phyloP scores from a whole-genome alignment of 2,888 invertebrate genomes.

The Tetragnatha montana region DNA sequence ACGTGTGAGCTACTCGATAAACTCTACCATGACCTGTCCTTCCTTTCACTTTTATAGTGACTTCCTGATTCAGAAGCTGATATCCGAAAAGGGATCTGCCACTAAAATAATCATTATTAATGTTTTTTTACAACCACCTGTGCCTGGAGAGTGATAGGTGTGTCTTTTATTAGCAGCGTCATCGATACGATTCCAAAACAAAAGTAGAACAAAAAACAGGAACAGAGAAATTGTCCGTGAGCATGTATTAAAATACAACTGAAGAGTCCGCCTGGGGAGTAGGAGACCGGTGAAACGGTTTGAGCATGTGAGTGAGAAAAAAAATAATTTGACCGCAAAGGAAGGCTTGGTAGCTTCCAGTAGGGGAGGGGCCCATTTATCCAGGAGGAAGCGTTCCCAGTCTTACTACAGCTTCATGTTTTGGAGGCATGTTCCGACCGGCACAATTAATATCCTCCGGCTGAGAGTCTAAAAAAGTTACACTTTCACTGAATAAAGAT shows the following conservation, averaged over 20 bases:
- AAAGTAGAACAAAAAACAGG: slow-evolving; percentile 64
- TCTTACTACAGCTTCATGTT: slow-evolving; percentile 21
- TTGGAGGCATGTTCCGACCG: neutral
- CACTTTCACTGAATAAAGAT: slow-evolving; percentile 28
- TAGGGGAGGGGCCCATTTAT: slow-evolving; percentile 22
- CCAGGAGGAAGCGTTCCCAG: slow-evolving; percentile 34
- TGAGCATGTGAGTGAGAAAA: neutral
- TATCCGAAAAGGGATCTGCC: slow-evolving; percentile 40
- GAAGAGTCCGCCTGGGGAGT: slow-evolving; percentile 5
- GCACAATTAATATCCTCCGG: slow-evolving; percentile 2
- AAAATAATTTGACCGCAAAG: slow-evolving; percentile 43
- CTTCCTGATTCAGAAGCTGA: slow-evolving; percentile 52
- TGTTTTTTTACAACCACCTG: slow-evolving; percentile 44
- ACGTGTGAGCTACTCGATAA: slow-evolving; percentile 23
- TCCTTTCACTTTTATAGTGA: slow-evolving; percentile 63
- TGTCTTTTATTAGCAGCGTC: slow-evolving; percentile 61
- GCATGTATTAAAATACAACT: slow-evolving; percentile 6
- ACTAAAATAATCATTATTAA: slow-evolving; percentile 20
- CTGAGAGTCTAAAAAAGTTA: neutral
- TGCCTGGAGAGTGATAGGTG: slow-evolving; percentile 46
- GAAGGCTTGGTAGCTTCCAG: slow-evolving; percentile 55
- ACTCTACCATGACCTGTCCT: slow-evolving; percentile 4
- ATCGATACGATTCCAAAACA: slow-evolving; percentile 49
- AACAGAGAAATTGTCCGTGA: slow-evolving; percentile 50
- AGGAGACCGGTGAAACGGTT: neutral